Evolutionary conservation across 2,113 vertebrate genomes (phyloP).

Genomic region (Bothrops jararaca): DNA sequence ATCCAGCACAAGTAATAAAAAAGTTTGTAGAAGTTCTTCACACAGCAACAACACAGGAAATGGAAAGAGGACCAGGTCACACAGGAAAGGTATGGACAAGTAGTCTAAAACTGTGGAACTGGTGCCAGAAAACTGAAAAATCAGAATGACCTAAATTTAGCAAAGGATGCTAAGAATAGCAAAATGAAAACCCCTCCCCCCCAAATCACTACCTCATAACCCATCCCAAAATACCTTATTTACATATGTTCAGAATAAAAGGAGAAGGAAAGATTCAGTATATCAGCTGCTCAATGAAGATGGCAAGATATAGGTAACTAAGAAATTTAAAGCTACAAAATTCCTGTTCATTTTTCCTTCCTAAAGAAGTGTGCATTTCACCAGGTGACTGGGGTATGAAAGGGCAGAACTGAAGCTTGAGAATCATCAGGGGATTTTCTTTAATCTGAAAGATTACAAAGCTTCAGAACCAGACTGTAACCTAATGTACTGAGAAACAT

Average conservation of each 20-base stretch:
- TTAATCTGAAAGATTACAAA: background rate
- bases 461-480: background rate
- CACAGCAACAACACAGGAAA: background rate
- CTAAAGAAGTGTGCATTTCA: background rate
- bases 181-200: background rate
- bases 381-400: background rate
- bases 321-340: background rate
- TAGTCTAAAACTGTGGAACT: background rate
- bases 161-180: background rate
- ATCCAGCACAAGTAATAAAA: background rate
- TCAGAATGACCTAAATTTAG: background rate
- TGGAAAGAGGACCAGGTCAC: background rate
- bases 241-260: background rate
- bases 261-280: background rate
- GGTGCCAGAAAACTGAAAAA: background rate
- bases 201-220: too few relatives aligned
- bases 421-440: background rate
- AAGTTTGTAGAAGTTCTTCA: background rate
- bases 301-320: background rate
- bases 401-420: background rate
- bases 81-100: background rate
- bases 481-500: background rate
- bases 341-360: background rate
- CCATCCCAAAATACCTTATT: background rate
- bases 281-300: background rate